Conservation (phyloP, 2,113 vertebrate species). For the Clarias batrachus region DNA sequence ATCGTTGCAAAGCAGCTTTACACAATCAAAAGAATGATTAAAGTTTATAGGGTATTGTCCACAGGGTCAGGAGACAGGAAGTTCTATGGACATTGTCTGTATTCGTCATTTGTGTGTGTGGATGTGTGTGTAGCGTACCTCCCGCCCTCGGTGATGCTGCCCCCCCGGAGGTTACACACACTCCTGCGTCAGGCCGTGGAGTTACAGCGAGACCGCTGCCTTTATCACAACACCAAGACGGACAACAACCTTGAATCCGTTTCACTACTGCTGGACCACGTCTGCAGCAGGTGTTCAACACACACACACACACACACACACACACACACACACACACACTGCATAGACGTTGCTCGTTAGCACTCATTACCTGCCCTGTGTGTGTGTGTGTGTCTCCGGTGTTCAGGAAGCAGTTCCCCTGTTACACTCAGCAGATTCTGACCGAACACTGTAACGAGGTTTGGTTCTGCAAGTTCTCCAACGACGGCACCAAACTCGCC, state of each 20-base stretch:
- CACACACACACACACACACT: background rate
- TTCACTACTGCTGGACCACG: constrained; percentile 94
- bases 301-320: background rate
- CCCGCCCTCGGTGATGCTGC: constrained; percentile 97
- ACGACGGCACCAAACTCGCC: constrained; percentile 97
- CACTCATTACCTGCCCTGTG: background rate
- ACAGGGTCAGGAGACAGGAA: background rate
- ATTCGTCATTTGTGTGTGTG: constrained; percentile 16
- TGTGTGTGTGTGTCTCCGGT: background rate
- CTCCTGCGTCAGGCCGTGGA: constrained; percentile 95
- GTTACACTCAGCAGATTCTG: constrained; percentile 98
- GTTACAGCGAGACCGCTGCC: constrained; percentile 95
- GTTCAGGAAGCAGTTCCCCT: constrained; percentile 96
- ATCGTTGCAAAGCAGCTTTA: no score
- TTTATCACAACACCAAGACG: constrained; percentile 98
- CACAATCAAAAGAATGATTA: no score
- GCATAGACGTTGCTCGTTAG: background rate
- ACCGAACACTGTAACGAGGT: constrained; percentile 99
- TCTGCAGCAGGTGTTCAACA: constrained; percentile 88
- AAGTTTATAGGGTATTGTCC: background rate
- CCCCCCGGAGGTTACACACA: constrained; percentile 94
- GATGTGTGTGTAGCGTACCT: constrained; percentile 81
- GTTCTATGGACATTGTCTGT: background rate
- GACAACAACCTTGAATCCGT: constrained; percentile 93
- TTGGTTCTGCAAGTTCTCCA: constrained; percentile 99